Evolutionary conservation across 2,888 invertebrate genomes (phyloP).

Genomic region (Parnassius glacialis): DNA sequence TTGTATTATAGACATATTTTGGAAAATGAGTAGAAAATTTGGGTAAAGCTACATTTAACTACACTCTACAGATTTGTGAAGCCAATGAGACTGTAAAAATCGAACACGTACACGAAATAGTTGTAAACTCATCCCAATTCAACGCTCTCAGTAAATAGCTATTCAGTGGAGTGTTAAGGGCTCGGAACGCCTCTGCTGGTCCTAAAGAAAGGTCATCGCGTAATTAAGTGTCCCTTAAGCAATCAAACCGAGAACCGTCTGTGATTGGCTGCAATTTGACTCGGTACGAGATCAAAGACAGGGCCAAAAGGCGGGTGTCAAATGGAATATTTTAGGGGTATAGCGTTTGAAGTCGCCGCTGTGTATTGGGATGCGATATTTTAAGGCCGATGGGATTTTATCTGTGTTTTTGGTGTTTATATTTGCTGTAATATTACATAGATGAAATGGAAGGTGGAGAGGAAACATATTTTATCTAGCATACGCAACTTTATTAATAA

Average conservation of each 20-base stretch:
- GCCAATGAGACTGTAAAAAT: background rate
- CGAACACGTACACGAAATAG: background rate
- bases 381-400: constrained; percentile 29
- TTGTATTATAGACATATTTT: no score
- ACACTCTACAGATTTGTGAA: no score
- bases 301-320: constrained; percentile 55
- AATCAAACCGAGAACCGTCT: constrained; percentile 64
- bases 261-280: constrained; percentile 67
- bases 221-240: constrained; percentile 77
- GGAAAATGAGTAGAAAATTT: no score
- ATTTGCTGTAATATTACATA: constrained; percentile 7
- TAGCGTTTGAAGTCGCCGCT: constrained; percentile 49
- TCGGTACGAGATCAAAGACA: constrained; percentile 60
- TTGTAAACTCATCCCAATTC: constrained; percentile 2
- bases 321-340: constrained; percentile 73
- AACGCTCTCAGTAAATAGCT: constrained; percentile 53
- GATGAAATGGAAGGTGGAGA: no score
- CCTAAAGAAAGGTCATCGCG: constrained; percentile 65
- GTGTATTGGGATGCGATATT: constrained; percentile 32
- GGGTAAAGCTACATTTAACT: no score
- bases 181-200: constrained; percentile 56
- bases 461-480: no score
- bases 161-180: constrained; percentile 63
- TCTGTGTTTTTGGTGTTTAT: constrained; percentile 1
- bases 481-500: no score